Percentiles rank a stretch among this genome's conserved stretches.
Evolutionary conservation across 2,113 vertebrate genomes (phyloP).

Genomic region (Capreolus pygargus): DNA sequence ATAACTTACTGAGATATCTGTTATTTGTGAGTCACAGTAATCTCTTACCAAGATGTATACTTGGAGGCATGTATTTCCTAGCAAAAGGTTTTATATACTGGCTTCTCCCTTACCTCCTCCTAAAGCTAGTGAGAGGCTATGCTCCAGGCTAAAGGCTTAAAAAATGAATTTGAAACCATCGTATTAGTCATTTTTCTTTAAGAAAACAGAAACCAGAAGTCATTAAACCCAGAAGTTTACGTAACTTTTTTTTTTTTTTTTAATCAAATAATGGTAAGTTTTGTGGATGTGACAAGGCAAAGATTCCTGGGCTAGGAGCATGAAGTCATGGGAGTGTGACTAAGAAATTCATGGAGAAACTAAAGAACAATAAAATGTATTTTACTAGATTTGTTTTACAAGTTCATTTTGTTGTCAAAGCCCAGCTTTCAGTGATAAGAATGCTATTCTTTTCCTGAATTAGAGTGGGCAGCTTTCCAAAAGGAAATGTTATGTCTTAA

Average conservation of each 20-base stretch:
- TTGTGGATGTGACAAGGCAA: not conserved
- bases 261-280: not conserved
- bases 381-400: not conserved
- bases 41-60: not conserved
- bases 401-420: not conserved
- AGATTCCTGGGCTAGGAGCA: not conserved
- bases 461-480: not conserved
- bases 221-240: not conserved
- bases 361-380: not conserved
- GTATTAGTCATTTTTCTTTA: not conserved
- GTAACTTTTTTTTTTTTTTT: not conserved
- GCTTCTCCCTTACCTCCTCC: not conserved
- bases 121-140: not conserved
- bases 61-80: not conserved
- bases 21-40: not conserved
- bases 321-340: not conserved
- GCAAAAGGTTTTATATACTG: not conserved
- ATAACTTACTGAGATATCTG: not conserved
- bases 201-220: not conserved
- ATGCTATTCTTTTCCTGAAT: not conserved
- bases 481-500: not conserved
- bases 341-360: not conserved
- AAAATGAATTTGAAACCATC: not conserved
- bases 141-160: not conserved
- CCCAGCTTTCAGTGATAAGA: not conserved